These are phyloP conservation scores for Nannospalax galili DNA, from an alignment of 2,113 vertebrate genomes.

Conservation along the genomic window DNA sequence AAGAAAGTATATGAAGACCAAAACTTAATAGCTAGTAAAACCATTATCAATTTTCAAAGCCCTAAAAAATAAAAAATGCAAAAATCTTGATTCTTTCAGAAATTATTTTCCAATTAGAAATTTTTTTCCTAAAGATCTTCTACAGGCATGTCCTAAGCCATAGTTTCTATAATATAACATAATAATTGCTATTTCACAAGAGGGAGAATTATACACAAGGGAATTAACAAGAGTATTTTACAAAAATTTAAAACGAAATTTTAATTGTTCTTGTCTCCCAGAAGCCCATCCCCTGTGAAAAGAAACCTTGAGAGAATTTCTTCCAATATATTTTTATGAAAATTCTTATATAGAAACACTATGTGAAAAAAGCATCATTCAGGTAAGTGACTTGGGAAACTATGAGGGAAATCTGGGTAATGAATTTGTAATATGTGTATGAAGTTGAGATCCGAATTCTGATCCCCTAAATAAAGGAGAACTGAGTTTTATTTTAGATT, in stretches of 20 bases:
- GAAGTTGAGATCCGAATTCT: not conserved
- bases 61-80: not conserved
- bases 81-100: not conserved
- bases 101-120: not conserved
- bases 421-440: not conserved
- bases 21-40: not conserved
- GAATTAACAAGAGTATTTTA: not conserved
- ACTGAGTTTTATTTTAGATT: not conserved
- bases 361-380: not conserved
- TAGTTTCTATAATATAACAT: not conserved
- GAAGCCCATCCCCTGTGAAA: not conserved
- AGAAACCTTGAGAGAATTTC: not conserved
- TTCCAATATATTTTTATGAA: not conserved
- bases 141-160: not conserved
- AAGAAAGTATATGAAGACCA: too few relatives aligned
- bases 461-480: not conserved
- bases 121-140: not conserved
- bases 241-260: not conserved
- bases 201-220: not conserved
- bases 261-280: constrained; percentile 16
- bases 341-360: not conserved
- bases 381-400: not conserved
- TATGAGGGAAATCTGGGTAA: too few relatives aligned
- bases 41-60: not conserved
- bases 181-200: not conserved